A percentile compares a stretch with the other conserved stretches of the same genome.
These are phyloP conservation scores for Muscina levida DNA, from an alignment of 2,888 invertebrate species.

Conservation along the genomic window DNA sequence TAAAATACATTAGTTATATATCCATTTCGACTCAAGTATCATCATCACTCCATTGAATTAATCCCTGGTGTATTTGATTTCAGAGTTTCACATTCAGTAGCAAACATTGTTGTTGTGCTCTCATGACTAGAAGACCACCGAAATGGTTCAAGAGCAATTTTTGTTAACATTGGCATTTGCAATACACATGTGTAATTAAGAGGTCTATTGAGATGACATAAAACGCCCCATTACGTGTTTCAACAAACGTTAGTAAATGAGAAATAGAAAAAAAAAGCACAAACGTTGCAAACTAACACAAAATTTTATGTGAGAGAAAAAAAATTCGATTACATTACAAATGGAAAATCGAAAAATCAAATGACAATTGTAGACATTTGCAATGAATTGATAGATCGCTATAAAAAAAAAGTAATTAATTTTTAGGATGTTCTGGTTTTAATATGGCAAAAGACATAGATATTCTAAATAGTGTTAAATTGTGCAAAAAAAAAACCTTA, in stretches of 20 bases:
- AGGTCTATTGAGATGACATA: conserved; percentile 27
- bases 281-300: conserved; percentile 33
- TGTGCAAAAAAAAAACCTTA: too few relatives aligned
- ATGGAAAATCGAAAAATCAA: conserved; percentile 35
- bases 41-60: too few relatives aligned
- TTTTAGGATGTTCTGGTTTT: too few relatives aligned
- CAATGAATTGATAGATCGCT: not conserved
- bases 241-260: conserved; percentile 10
- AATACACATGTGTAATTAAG: conserved; percentile 27
- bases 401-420: too few relatives aligned
- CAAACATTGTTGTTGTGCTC: too few relatives aligned
- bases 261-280: conserved; percentile 40
- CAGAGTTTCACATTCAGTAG: too few relatives aligned
- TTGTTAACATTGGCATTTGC: conserved; percentile 4
- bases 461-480: too few relatives aligned
- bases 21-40: too few relatives aligned
- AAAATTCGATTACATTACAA: conserved; percentile 46
- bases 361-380: conserved; percentile 41
- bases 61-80: too few relatives aligned
- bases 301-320: conserved; percentile 10
- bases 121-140: too few relatives aligned
- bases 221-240: conserved; percentile 57
- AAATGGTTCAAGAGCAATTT: not conserved
- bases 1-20: too few relatives aligned
- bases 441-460: too few relatives aligned